phyloP scores from a whole-genome alignment of 1,140 invertebrate genomes.

The Diachasma alloeum region DNA sequence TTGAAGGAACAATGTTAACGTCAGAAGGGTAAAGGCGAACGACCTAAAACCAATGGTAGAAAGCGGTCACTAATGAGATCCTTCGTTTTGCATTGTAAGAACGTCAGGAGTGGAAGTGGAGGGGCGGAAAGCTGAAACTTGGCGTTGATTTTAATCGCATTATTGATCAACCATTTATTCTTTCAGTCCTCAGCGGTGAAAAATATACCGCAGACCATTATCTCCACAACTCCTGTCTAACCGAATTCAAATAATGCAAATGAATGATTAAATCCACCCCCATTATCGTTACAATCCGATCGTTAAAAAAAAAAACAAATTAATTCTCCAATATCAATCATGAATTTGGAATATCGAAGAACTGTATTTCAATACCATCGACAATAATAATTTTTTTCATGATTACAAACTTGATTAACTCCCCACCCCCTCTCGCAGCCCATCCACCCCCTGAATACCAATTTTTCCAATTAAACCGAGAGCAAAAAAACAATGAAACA shows the following conservation, averaged over 20 bases:
- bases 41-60: background rate
- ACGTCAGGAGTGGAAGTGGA: background rate
- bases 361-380: background rate
- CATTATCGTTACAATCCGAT: too few relatives aligned
- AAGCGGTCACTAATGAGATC: constrained; percentile 19
- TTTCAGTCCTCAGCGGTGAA: constrained; percentile 1
- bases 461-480: background rate
- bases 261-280: background rate
- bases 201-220: background rate
- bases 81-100: constrained; percentile 3
- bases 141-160: constrained; percentile 17
- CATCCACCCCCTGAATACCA: background rate
- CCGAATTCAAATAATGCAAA: background rate
- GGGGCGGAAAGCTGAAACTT: background rate
- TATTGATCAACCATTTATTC: constrained; percentile 22
- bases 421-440: background rate
- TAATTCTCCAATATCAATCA: too few relatives aligned
- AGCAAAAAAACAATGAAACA: constrained; percentile 39
- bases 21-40: background rate
- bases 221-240: background rate
- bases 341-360: background rate
- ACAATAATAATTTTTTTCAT: background rate
- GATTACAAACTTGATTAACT: background rate
- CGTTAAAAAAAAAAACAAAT: too few relatives aligned
- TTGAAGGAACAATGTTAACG: constrained; percentile 1